These are phyloP conservation scores for Sinelater perroti DNA, from an alignment of 2,888 invertebrate genomes.

Conservation along the genomic window DNA sequence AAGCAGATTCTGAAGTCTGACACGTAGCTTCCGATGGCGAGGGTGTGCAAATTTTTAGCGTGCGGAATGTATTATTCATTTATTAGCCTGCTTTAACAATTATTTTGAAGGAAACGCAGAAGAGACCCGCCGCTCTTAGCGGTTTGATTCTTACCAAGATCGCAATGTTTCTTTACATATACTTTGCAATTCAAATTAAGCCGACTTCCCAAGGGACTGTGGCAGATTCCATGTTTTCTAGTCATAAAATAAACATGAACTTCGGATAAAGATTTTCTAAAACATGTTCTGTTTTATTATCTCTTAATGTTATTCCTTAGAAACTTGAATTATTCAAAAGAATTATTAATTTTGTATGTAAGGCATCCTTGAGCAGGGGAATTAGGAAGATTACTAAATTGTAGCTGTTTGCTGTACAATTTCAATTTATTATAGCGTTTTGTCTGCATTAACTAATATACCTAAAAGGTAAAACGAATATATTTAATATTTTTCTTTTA, in stretches of 20 bases:
- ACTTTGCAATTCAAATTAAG: conserved; percentile 49
- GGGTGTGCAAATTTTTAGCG: conserved; percentile 3
- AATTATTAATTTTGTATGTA: too few relatives aligned
- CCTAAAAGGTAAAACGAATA: too few relatives aligned
- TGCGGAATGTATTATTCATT: conserved; percentile 32
- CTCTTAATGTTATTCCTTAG: conserved; percentile 33
- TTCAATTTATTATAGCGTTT: too few relatives aligned
- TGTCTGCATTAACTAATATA: too few relatives aligned
- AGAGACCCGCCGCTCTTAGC: conserved; percentile 13
- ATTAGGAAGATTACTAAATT: too few relatives aligned
- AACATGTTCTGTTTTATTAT: conserved; percentile 45
- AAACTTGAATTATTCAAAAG: conserved; percentile 14
- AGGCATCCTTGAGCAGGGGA: too few relatives aligned
- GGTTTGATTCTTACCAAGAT: conserved; percentile 34
- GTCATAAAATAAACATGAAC: conserved; percentile 54
- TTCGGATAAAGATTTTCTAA: conserved; percentile 45
- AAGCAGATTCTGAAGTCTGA: too few relatives aligned
- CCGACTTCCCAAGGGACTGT: conserved; percentile 38
- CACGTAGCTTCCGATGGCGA: neutral
- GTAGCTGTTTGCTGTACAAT: too few relatives aligned
- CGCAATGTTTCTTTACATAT: conserved; percentile 37
- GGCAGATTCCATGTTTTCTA: conserved; percentile 46
- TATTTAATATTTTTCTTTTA: too few relatives aligned
- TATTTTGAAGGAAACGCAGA: conserved; percentile 26
- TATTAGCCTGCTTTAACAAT: conserved; percentile 28